Evolutionary conservation across 1,140 invertebrate species (phyloP).

Genomic region (Anagrus nilaparvatae): DNA sequence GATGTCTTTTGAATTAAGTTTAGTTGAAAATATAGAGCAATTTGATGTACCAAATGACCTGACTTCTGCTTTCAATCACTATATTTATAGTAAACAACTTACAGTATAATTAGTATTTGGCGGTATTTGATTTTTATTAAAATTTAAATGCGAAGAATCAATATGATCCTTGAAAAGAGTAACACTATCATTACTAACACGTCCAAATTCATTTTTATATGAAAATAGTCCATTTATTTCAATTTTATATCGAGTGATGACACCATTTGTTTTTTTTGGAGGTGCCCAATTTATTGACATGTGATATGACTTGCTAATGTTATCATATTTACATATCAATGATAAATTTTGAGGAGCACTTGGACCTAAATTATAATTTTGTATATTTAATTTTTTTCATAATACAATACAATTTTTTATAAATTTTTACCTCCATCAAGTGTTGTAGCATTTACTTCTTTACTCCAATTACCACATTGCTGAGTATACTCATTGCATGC

Average conservation of each 20-base stretch:
- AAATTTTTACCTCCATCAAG: conserved; percentile 57
- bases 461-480: conserved; percentile 63
- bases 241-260: conserved; percentile 60
- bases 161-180: conserved; percentile 51
- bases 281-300: conserved; percentile 60
- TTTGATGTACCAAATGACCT: no score
- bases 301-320: conserved; percentile 51
- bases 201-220: conserved; percentile 49
- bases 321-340: conserved; percentile 55
- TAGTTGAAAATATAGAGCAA: no score
- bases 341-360: conserved; percentile 52
- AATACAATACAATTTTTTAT: not conserved
- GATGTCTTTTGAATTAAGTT: no score
- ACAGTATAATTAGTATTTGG: conserved; percentile 74
- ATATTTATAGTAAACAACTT: conserved; percentile 19
- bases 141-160: conserved; percentile 40
- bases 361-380: conserved; percentile 35
- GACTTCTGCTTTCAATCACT: no score
- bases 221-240: conserved; percentile 48
- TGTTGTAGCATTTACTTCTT: conserved; percentile 63
- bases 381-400: not conserved
- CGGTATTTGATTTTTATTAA: conserved; percentile 53
- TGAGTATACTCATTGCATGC: conserved; percentile 69
- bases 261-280: conserved; percentile 61
- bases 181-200: conserved; percentile 43